Evolutionary conservation across 2,888 invertebrate species (phyloP), one percentile per base, ranked within the genome.

Genomic region (Limenitis camilla): DNA sequence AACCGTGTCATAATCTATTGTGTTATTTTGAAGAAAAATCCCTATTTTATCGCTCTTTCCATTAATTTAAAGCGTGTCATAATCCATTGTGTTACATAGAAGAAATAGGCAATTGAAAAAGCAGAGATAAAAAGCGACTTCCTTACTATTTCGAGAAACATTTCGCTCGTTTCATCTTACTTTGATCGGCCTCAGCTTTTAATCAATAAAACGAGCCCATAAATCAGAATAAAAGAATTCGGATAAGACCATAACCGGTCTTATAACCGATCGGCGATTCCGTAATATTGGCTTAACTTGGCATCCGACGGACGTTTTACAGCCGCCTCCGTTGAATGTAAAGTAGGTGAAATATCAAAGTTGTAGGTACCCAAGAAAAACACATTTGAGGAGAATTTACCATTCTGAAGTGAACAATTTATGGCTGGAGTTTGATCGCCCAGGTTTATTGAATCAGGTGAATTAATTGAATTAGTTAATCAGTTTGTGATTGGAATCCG

Each of bases 331-430:
- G 56, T 45, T 59, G 65, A 63, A 64, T 64, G 62, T 62, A 60
- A 65, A 63, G 60, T 64, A 59, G 60, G 54, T 53, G 59, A 58
- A 61, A 65, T 64, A 65, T 64, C 58, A 61, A 60, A 64, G 56
- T 59, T 56, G 40, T 53, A 52, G 59, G 58, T 61, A 55, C 61
- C 61, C 55, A 56, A 61, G 60, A 59, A 64, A 63, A 63, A 61
- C 63, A 64, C 59, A 63, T 62, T 64, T 61, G 61, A 42, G 61
- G 47, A 53, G 59, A 60, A 46, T 60, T 61, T 51, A 52, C 39
- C 48, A 55, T 59, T 57, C 56, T 51, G 53, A 55, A 52, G 35
- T 45, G 54, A 50, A 48, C 56, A 49, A 40, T 59, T 59, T 59
- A 59, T 50, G 59, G 32, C 30, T 31, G 33, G 45, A 49, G 45